These are phyloP conservation scores for Cepaea hortensis DNA, from an alignment of 2,888 invertebrate species.

Conservation along the genomic window DNA sequence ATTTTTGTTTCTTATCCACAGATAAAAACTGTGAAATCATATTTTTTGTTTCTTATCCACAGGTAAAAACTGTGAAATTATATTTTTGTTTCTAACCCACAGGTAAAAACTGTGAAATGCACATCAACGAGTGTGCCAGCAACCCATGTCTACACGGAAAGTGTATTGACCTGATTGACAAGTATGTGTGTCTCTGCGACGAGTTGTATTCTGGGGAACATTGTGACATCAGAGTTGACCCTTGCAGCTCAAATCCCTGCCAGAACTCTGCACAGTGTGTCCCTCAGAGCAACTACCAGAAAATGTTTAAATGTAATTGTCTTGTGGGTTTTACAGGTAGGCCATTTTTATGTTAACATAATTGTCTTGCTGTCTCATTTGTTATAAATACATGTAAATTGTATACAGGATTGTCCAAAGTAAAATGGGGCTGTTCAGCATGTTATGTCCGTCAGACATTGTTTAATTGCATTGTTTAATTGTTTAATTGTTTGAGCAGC, in stretches of 20 bases:
- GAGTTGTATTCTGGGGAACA: conserved; percentile 92
- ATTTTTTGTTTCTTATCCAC: too few relatives aligned
- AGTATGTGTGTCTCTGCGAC: conserved; percentile 92
- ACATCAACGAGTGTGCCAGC: conserved; percentile 94
- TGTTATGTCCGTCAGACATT: too few relatives aligned
- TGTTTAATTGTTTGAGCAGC: too few relatives aligned
- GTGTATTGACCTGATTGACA: conserved; percentile 90
- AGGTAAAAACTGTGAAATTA: too few relatives aligned
- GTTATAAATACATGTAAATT: too few relatives aligned
- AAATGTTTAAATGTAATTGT: conserved; percentile 65
- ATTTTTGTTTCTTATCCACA: too few relatives aligned
- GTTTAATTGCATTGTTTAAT: too few relatives aligned
- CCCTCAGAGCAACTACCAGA: conserved; percentile 75
- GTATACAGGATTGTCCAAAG: too few relatives aligned
- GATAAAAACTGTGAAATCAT: too few relatives aligned
- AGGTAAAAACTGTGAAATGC: conserved; percentile 83
- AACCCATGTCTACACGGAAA: conserved; percentile 97
- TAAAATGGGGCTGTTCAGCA: too few relatives aligned
- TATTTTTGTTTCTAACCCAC: neutral
- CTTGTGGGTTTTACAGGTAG: conserved; percentile 82
- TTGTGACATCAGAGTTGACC: conserved; percentile 92
- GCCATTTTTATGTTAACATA: conserved; percentile 4
- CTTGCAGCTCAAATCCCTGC: conserved; percentile 86
- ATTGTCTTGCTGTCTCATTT: too few relatives aligned
- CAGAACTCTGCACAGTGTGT: conserved; percentile 91